A percentile compares a stretch with the other conserved stretches of the same genome.
Conservation (phyloP, 2,888 invertebrate genomes). For the Nephrotoma appendiculata region DNA sequence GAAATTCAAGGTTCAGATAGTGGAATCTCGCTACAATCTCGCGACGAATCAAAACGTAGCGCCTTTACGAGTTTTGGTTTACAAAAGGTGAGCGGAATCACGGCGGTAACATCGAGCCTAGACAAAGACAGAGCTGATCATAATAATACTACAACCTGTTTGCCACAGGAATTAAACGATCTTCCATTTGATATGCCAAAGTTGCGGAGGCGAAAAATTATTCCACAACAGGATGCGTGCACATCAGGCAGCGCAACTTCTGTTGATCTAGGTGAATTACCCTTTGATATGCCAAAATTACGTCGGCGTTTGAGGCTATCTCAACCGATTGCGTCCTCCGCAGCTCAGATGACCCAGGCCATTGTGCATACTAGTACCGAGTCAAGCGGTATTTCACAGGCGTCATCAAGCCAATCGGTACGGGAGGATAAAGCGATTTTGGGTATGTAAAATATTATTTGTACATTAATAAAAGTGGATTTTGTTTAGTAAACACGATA, state of each 20-base stretch:
- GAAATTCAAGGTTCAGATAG: slow-evolving; percentile 79
- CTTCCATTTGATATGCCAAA: slow-evolving; percentile 86
- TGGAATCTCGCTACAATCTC: slow-evolving; percentile 74
- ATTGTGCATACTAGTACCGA: slow-evolving; percentile 41
- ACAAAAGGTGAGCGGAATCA: slow-evolving; percentile 25
- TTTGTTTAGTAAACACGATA: too few species aligned
- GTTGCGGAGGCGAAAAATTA: slow-evolving; percentile 51
- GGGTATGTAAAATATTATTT: slow-evolving; percentile 18
- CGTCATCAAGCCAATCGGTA: slow-evolving; percentile 69
- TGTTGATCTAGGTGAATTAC: slow-evolving; percentile 66
- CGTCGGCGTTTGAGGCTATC: slow-evolving; percentile 55
- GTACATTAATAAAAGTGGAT: too few species aligned
- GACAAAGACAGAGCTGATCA: slow-evolving; percentile 16
- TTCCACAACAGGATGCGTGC: slow-evolving; percentile 45
- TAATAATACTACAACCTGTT: slow-evolving; percentile 33
- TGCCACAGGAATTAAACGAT: slow-evolving; percentile 56
- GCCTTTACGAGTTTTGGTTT: slow-evolving; percentile 42
- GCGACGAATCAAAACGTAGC: slow-evolving; percentile 59
- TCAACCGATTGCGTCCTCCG: slow-evolving; percentile 33
- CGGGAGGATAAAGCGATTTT: slow-evolving; percentile 43
- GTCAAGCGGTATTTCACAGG: slow-evolving; percentile 58
- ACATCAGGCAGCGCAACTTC: slow-evolving; percentile 58
- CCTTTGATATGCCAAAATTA: slow-evolving; percentile 85
- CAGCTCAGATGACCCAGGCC: slow-evolving; percentile 28
- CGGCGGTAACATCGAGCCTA: slow-evolving; percentile 26